Base-by-base conservation (phyloP, 1,140 invertebrate genomes). In the Drosophila repletoides region DNA sequence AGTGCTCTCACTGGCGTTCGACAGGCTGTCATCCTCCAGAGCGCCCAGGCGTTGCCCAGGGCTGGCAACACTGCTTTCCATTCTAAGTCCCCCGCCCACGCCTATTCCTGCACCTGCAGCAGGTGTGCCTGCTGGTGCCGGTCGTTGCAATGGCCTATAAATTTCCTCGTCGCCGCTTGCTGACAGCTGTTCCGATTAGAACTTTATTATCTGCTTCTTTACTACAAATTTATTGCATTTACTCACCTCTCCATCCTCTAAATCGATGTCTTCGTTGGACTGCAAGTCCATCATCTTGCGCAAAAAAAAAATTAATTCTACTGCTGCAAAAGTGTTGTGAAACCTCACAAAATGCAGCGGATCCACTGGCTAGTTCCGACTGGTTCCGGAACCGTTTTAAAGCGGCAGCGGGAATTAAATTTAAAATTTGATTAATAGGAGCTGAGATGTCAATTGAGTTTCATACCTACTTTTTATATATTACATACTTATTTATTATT, bases 81-180 rank as follows among this genome's bases (percentile, higher is more conserved):
- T n/a, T n/a, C n/a, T n/a, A n/a, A n/a, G n/a, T n/a, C n/a, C n/a
- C 31, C 74, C 80, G 12, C 36, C 29, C 33, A 33, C n/a, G 17
- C 15, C 26, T 24, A 49, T 52, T 31, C 51, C 41, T 33, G 58
- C 17, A 12, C 58, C 12, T 10, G 29, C 21, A 12, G 21, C 24
- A 40, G 60, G 41, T 45, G 72, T 49, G 61, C 21, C 33, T 28
- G 28, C 31, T 41, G 72, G 56, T 15, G 76, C 53, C 36, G 91
- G 91, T 58, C 91, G 79, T 73, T 91, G 90, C 53, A 92, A 56
- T 26, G 91, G 91, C 21, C 83, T 91, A 61, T 92, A 92, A 21
- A 79, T 75, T 58, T 87, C 88, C 22, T 89, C 87, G 41, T 88
- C 70, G 17, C 59, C 73, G 33, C 76, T 87, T 0, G 76, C 76